Base-by-base conservation (phyloP, 2,797 vertebrate genomes). In the Neopelma chrysocephalum region DNA sequence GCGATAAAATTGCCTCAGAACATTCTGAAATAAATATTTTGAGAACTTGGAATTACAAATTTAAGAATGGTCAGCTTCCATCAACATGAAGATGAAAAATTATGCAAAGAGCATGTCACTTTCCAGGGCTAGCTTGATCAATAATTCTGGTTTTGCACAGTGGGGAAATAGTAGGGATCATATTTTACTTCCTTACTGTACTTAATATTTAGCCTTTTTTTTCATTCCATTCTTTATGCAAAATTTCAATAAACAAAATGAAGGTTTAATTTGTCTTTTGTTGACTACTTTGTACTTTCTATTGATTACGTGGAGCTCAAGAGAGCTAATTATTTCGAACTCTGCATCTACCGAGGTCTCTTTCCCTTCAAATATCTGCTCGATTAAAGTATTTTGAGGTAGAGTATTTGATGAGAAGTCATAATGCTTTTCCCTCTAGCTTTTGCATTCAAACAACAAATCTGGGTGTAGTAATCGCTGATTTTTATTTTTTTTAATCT, bases 271-370 rank as follows among this genome's bases (percentile, higher is more conserved):
- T 96, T 93, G 56, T 91, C 81, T 93, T 94, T 50, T 2, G 2
- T 89, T 91, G 75, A 58, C 48, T 75, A 17, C n/a, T 87, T 92
- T 92, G 48, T 50, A 40, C 47, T 86, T 93, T 31, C 16, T 85
- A 65, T 94, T 89, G 96, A 95, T 96, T 92, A 51, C 5, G n/a
- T 65, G 36, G 38, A 69, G n/a, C 89, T 94, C 84, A 84, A 62
- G 89, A 85, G 92, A 94, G 61, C 78, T 87, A 87, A 93, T 94
- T 93, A 78, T 92, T 93, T 95, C 36, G 53, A 80, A 71, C 45
- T 90, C 31, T 93, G 19, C 60, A 23, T 45, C 48, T 87, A 9
- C 64, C 68, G 54, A 82, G 29, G 10, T 54, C 19, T 87, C 38
- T 75, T 92, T n/a, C 16, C 11, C 20, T 73, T 93, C 40, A 81